Conservation (phyloP, 2,113 vertebrate genomes). For the Thunnus maccoyii region DNA sequence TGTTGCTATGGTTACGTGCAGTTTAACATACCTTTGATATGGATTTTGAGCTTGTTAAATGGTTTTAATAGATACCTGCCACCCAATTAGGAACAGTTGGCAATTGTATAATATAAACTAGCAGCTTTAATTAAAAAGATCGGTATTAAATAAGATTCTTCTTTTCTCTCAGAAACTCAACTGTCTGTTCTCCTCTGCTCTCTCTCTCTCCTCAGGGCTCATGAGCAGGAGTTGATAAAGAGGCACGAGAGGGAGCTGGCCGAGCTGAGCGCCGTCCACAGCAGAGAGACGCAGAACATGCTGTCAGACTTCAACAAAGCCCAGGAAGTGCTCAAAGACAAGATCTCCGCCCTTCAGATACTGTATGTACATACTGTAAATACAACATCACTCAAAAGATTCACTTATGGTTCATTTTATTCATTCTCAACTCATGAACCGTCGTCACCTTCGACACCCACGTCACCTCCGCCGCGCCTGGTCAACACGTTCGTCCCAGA, state of each 20-base stretch:
- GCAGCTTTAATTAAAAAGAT: no score
- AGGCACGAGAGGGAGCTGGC: conserved; percentile 93
- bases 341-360: conserved; percentile 97
- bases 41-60: no score
- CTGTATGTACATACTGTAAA: conserved; percentile 88
- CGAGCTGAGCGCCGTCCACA: conserved; percentile 92
- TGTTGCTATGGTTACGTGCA: no score
- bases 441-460: no score
- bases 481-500: conserved; percentile 10
- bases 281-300: conserved; percentile 97
- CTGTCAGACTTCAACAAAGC: conserved; percentile 99
- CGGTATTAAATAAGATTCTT: no score
- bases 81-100: no score
- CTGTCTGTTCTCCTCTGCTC: not conserved
- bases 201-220: conserved; percentile 85
- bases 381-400: not conserved
- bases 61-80: no score
- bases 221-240: conserved; percentile 98
- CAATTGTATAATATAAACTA: no score
- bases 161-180: not conserved
- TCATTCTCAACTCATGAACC: not conserved
- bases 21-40: no score
- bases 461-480: not conserved
- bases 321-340: conserved; percentile 98
- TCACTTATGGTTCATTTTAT: no score